Evolutionary conservation across 2,797 vertebrate species (phyloP), one percentile per base, ranked within the genome.

Genomic region (Sebastes flavidus): DNA sequence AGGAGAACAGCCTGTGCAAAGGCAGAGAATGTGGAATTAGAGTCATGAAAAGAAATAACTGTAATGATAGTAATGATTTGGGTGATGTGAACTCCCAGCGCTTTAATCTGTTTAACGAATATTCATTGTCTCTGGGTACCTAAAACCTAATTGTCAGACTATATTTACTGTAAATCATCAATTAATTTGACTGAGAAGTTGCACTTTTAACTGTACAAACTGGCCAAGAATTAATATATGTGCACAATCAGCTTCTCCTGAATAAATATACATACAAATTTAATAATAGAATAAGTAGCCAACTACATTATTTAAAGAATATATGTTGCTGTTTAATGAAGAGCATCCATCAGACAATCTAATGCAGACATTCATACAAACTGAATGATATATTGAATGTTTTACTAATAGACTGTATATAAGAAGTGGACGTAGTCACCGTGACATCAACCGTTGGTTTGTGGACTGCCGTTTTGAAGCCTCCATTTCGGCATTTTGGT

Each of bases 1-100:
- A 81, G 62, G 81, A 75, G 84, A 89, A 49, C 72, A 73, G 89
- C 30, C 16, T 75, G 81, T 73, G 90, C 71, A 89, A 88, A 89
- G 76, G 70, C 80, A 86, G 34, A 32, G 75, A 82, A 78, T 90
- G 90, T 72, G 49, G 87, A 91, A 87, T 92, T 88, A 88, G 66
- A 82, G 73, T 81, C 66, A 72, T 81, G 82, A 91, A 78, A 87
- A 72, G 59, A 78, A 85, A 84, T 52, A 88, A 89, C 76, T 77
- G 67, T 77, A 70, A 88, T 85, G 74, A 89, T 82, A 65, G 78
- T 79, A 86, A 89, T 88, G 55, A 82, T 91, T 77, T 75, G 36
- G 80, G 56, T 80, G 77, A 90, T 76, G 74, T 65, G 36, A 80
- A 78, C 69, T 62, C 58, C 52, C 6, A 27, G 32, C 13, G 29